Percentiles rank a stretch among this genome's conserved stretches.
phyloP scores from a whole-genome alignment of 2,113 vertebrate species.

The Recurvirostra avosetta region DNA sequence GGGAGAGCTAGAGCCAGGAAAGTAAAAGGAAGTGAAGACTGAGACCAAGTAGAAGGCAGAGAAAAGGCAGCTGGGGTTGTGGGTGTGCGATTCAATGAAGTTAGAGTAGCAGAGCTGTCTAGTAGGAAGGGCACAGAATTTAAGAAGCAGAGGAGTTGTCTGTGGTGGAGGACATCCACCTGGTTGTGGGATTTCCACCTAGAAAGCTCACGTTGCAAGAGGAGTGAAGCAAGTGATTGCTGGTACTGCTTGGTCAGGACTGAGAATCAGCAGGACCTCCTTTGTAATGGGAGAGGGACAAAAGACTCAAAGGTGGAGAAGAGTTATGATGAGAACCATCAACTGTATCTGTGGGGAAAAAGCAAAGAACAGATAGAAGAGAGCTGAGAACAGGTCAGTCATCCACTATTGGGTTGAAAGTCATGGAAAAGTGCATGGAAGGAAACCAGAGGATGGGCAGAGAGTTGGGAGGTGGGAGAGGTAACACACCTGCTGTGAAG shows the following conservation, averaged over 20 bases:
- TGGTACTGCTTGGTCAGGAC: not conserved
- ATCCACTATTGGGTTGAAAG: not conserved
- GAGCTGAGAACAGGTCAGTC: not conserved
- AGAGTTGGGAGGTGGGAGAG: not conserved
- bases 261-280: not conserved
- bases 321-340: not conserved
- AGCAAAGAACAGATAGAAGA: not conserved
- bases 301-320: not conserved
- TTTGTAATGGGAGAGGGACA: not conserved
- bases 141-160: not conserved
- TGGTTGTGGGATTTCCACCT: not conserved
- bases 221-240: not conserved
- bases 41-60: not conserved
- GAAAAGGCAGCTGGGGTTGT: not conserved
- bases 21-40: not conserved
- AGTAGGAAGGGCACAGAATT: not conserved
- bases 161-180: not conserved
- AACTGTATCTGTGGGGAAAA: fast-evolving
- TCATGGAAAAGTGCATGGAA: not conserved
- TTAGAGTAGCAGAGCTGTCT: not conserved
- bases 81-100: not conserved
- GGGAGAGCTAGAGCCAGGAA: not conserved
- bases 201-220: fast-evolving
- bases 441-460: not conserved
- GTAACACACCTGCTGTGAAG: not conserved